A percentile compares a stretch with the other conserved stretches of the same genome.
phyloP scores from a whole-genome alignment of 2,888 invertebrate species.

The Nomada lathburiana region DNA sequence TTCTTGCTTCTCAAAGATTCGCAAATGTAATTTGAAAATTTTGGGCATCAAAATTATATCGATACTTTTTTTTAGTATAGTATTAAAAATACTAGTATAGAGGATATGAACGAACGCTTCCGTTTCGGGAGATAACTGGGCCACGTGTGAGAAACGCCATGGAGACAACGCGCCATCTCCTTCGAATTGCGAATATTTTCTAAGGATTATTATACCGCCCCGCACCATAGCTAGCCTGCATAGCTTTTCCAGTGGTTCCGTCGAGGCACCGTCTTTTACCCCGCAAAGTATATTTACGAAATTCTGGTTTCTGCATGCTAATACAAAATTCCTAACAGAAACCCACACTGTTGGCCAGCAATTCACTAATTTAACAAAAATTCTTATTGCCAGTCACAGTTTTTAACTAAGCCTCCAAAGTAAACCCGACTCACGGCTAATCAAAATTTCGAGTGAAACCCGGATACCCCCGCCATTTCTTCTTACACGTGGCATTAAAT shows the following conservation, averaged over 20 bases:
- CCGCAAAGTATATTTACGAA: conserved; percentile 1
- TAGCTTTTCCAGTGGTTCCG: conserved; percentile 18
- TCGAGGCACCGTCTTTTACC: background rate
- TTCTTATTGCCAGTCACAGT: background rate
- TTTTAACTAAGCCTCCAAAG: too few relatives aligned
- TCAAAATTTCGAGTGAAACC: too few relatives aligned
- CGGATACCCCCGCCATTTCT: too few relatives aligned
- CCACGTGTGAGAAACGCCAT: conserved; percentile 55
- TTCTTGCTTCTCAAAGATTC: too few relatives aligned
- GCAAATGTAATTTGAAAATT: background rate
- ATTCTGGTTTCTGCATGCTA: background rate
- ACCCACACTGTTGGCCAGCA: background rate
- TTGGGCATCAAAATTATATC: background rate
- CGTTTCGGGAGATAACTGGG: conserved; percentile 73
- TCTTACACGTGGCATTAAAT: too few relatives aligned
- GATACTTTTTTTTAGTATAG: too few relatives aligned
- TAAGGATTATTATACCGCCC: conserved; percentile 55
- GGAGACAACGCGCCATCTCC: conserved; percentile 37
- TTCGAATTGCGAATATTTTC: conserved; percentile 58
- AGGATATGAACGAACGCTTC: conserved; percentile 48
- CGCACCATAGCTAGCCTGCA: background rate
- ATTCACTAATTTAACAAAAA: background rate
- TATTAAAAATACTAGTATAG: too few relatives aligned
- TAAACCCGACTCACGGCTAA: too few relatives aligned
- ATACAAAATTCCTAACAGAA: background rate